Conservation (phyloP, 1,140 invertebrate species). For the Macrobrachium rosenbergii region DNA sequence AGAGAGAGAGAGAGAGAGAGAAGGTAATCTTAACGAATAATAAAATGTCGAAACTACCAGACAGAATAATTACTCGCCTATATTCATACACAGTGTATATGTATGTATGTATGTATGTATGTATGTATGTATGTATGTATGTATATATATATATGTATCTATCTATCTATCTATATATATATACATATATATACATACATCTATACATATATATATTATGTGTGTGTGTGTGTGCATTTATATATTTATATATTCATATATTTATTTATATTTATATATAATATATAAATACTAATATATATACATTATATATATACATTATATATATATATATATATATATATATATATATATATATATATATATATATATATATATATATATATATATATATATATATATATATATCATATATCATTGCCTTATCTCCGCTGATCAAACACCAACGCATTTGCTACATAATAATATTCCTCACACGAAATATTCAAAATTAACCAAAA, state of each 20-base stretch:
- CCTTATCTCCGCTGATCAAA: too few relatives aligned
- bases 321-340: too few relatives aligned
- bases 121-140: not conserved
- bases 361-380: slow-evolving; percentile 9
- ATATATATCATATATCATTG: too few relatives aligned
- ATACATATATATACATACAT: slow-evolving; percentile 28
- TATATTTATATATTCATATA: slow-evolving; percentile 11
- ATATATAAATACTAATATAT: not conserved
- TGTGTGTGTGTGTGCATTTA: slow-evolving; percentile 6
- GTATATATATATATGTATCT: not conserved
- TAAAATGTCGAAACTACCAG: too few relatives aligned
- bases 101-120: not conserved
- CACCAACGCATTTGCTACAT: too few relatives aligned
- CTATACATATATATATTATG: slow-evolving; percentile 21
- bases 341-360: not conserved
- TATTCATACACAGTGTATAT: not conserved
- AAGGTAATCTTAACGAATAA: too few relatives aligned
- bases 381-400: too few relatives aligned
- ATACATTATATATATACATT: slow-evolving; percentile 7
- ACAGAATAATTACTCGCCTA: too few relatives aligned
- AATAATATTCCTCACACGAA: too few relatives aligned
- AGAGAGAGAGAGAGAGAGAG: too few relatives aligned
- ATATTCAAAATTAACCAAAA: too few relatives aligned
- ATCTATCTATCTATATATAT: not conserved
- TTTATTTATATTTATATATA: not conserved